Evolutionary conservation across 2,888 invertebrate genomes (phyloP), one percentile per base, ranked within the genome.

Genomic region (Synergus umbraculus): DNA sequence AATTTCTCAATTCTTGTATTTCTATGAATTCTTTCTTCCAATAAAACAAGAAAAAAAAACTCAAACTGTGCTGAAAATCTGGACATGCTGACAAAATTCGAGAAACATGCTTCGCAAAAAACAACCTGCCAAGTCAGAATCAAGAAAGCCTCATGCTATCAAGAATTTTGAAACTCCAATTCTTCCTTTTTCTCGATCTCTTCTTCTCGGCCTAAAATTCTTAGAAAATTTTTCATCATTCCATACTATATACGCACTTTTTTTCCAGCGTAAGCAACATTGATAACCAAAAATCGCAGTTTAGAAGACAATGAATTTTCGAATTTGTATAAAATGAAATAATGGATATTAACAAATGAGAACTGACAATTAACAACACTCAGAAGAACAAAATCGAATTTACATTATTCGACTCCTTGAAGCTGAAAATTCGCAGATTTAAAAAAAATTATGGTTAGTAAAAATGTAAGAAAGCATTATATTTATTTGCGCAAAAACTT

Each of bases 401-500:
- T 8, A 67, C 44, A 67, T 46, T 15, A 29, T 12, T 54, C 41
- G 73, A 5, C 41, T 49, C 29, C 73, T 73, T 73, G 9, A 29
- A 73, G 76, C 66, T 67, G 77, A 80, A 63, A 80, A 82, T 82
- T 82, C 80, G 83, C 81, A 87, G 80, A 81, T 86, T 83, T 85
- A 83, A 83, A 83, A 85, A 87, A 86, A 87, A 87, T 88, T 84
- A 88, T 88, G 84, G 91, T 92, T 91, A 91, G 91, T 91, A 88
- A 87, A 86, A 85, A 88, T 85, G 85, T 89, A 87, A 88, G 83
- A 90, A 91, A 92, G 90, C 91, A 89, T 89, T 90, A 89, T 86
- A 86, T 91, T 91, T 91, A 91, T 90, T 91, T 88, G 89, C 88
- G 81, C 88, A 88, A 87, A 87, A 88, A 86, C 77, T 63, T 86